Percentiles rank a stretch among this genome's conserved stretches.
Conservation (phyloP, 2,797 vertebrate species). For the Alectoris magna region DNA sequence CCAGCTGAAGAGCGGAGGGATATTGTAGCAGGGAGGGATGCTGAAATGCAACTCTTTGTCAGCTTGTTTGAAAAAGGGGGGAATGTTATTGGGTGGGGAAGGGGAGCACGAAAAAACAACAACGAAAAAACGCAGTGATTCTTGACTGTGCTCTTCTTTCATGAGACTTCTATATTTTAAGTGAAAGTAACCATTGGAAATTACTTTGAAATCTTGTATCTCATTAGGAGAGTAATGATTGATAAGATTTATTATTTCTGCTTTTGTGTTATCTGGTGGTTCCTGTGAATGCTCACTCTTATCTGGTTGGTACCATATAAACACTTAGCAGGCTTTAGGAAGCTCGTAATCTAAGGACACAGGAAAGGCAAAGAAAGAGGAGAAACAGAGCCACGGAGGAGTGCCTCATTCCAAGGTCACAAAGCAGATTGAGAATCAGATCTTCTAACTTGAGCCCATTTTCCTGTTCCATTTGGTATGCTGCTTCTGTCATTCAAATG, state of each 20-base stretch:
- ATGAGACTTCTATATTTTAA: background rate
- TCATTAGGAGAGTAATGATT: background rate
- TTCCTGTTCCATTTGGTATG: background rate
- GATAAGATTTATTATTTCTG: conserved; percentile 3
- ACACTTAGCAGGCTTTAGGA: background rate
- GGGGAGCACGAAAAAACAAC: background rate
- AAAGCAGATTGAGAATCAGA: background rate
- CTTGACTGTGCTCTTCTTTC: background rate
- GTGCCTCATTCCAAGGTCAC: background rate
- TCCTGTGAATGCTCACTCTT: background rate
- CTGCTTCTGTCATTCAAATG: background rate
- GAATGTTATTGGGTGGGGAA: background rate
- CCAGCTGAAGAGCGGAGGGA: accelerated
- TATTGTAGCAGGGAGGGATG: accelerated
- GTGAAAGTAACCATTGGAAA: background rate
- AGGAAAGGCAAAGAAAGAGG: background rate
- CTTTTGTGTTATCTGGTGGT: background rate
- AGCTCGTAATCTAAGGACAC: background rate
- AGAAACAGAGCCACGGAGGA: background rate
- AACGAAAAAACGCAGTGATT: background rate
- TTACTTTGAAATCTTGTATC: background rate
- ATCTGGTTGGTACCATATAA: background rate
- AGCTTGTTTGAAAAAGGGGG: background rate
- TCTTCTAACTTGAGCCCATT: background rate
- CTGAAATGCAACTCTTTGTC: background rate